These are phyloP conservation scores for Heptranchias perlo DNA, from an alignment of 2,113 vertebrate genomes.

Conservation along the genomic window DNA sequence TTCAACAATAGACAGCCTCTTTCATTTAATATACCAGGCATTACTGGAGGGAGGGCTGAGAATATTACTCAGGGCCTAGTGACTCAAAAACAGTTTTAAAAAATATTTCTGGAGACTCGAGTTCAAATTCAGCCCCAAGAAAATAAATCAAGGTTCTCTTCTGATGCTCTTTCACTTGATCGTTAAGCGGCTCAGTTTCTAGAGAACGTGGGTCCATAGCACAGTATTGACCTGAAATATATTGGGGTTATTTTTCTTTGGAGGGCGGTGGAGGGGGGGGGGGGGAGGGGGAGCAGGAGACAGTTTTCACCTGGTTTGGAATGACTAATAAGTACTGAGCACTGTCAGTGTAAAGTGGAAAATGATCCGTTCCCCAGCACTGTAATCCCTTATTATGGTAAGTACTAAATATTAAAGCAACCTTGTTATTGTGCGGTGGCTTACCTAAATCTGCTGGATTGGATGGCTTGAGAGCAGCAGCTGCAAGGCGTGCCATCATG, in stretches of 20 bases:
- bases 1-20: background rate
- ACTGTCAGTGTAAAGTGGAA: background rate
- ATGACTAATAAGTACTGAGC: background rate
- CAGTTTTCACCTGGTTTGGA: no score
- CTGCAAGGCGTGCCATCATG: conserved; percentile 97
- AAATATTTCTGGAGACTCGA: background rate
- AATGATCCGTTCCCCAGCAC: background rate
- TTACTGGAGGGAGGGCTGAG: background rate
- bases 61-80: no score
- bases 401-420: background rate
- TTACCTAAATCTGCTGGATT: conserved; percentile 76
- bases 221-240: no score
- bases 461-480: conserved; percentile 86
- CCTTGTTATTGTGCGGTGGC: conserved; percentile 40
- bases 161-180: background rate
- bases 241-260: no score
- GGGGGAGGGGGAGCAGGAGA: no score
- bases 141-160: background rate
- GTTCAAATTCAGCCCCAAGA: background rate
- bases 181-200: background rate
- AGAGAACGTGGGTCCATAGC: background rate
- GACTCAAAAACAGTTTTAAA: background rate
- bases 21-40: background rate
- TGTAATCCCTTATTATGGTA: background rate
- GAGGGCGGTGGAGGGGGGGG: no score